Evolutionary conservation across 2,888 invertebrate species (phyloP), one percentile per base, ranked within the genome.

Genomic region (Tethea ocularis): DNA sequence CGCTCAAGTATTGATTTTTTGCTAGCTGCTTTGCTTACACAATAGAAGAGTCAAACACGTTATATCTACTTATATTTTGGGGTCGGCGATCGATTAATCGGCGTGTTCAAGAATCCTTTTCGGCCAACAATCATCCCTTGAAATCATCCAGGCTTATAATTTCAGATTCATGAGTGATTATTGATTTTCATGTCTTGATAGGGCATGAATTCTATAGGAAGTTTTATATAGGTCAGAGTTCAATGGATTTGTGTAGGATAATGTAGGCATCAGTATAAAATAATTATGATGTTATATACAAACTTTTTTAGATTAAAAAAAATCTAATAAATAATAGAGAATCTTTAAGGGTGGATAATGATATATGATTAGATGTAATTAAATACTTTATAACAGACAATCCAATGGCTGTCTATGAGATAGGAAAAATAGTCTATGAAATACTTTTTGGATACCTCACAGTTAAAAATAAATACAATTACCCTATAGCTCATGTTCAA

Each of bases 1-100:
- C 73, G 80, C 77, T 65, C 60, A 67, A 84, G 85, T 92, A 92
- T 92, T 91, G 91, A 92, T 92, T 92, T 91, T 90, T 61, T 72
- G 72, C 79, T 82, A 78, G 77, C 73, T 77, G 69, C 75, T 80
- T 75, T 77, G 69, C 75, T 80, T 75, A 84, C 78, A 85, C 86
- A 87, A 85, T 82, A 78, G 77, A 75, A 72, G 76, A 77, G 76
- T 63, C 64, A 64, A 77, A 75, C 71, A 68, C 46, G 63, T 62
- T 62, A 62, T 58, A 29, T 22, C 54, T 26, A 8, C 33, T 11
- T 36, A 22, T 6, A 33, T 36, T 33, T 54, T 22, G 22, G 24
- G 54, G 33, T 22, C 33, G 15, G 26, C 11, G 10, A 54, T 36
- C 36, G 33, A 54, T 54, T 10, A 54, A 22, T 54, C 20, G 54